Evolutionary conservation across 2,113 vertebrate species (phyloP).

Genomic region (Cryptotis parvus): DNA sequence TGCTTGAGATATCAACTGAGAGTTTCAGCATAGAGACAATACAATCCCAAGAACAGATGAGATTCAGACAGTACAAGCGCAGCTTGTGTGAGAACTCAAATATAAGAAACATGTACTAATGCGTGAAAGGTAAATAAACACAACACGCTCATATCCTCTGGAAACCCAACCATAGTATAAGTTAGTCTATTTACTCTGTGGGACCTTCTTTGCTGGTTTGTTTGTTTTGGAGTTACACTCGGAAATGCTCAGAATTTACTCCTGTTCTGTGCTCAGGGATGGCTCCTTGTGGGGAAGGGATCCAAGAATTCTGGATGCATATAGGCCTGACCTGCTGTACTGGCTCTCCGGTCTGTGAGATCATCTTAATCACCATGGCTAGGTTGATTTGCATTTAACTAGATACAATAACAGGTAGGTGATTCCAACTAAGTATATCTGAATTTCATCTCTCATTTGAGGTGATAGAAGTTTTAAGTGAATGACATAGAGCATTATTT

Average conservation of each 20-base stretch:
- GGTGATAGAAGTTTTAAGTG: not conserved
- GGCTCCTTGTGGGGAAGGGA: too few species aligned
- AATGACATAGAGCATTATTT: conserved; percentile 15
- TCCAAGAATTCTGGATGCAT: too few species aligned
- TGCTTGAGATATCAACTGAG: not conserved
- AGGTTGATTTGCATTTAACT: not conserved
- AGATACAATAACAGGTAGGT: not conserved
- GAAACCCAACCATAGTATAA: not conserved
- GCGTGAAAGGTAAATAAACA: not conserved
- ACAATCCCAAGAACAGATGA: not conserved
- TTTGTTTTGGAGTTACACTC: too few species aligned
- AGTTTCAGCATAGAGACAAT: not conserved
- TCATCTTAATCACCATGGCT: not conserved
- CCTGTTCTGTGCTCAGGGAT: too few species aligned
- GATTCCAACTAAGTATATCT: not conserved
- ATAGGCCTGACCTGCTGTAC: too few species aligned
- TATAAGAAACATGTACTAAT: too few species aligned
- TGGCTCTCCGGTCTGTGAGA: not conserved
- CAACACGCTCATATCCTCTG: not conserved
- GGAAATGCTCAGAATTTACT: too few species aligned
- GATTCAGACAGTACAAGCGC: not conserved
- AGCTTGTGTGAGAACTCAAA: too few species aligned
- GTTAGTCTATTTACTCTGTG: not conserved
- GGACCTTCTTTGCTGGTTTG: too few species aligned
- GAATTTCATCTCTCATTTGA: not conserved